Percentiles rank a stretch among this genome's conserved stretches.
Conservation (phyloP, 35 echinoderm and acorn worm genomes). For the Lytechinus variegatus region DNA sequence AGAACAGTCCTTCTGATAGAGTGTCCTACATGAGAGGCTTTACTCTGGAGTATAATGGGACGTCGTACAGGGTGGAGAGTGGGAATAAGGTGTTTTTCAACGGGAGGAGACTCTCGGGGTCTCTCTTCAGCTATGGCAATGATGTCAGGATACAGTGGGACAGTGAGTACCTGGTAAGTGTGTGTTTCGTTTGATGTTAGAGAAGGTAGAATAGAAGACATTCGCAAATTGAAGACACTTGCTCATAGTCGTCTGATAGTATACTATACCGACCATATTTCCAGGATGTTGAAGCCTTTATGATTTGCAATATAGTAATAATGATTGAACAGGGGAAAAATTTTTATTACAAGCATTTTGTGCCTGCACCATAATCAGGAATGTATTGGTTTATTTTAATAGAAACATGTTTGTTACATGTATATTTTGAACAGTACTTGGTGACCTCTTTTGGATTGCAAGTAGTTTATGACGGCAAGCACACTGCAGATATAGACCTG, state of each 20-base stretch:
- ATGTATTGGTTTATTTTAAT: too few species aligned
- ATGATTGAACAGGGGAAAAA: too few species aligned
- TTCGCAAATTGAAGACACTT: too few species aligned
- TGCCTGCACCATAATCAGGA: too few species aligned
- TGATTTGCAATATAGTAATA: too few species aligned
- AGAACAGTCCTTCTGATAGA: slow-evolving; percentile 60
- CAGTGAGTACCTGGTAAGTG: slow-evolving; percentile 59
- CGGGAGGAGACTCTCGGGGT: slow-evolving; percentile 25
- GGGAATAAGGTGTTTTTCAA: slow-evolving; percentile 51
- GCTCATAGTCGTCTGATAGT: too few species aligned
- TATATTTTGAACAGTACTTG: slow-evolving; percentile 52
- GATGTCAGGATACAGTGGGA: slow-evolving; percentile 48
- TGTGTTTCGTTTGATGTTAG: too few species aligned
- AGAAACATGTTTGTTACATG: not conserved
- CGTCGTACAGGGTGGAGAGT: slow-evolving; percentile 21
- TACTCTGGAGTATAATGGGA: slow-evolving; percentile 52
- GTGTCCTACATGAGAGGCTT: slow-evolving; percentile 63
- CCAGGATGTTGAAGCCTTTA: too few species aligned
- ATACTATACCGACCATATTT: too few species aligned
- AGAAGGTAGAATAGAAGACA: too few species aligned
- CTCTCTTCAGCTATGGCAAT: slow-evolving; percentile 37
- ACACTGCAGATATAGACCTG: slow-evolving; percentile 68
- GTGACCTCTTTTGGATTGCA: slow-evolving; percentile 67
- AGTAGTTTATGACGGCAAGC: slow-evolving; percentile 68
- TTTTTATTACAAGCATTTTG: too few species aligned